Evolutionary conservation across 2,797 vertebrate species (phyloP), one percentile per base, ranked within the genome.

Genomic region (Rhinella marina): DNA sequence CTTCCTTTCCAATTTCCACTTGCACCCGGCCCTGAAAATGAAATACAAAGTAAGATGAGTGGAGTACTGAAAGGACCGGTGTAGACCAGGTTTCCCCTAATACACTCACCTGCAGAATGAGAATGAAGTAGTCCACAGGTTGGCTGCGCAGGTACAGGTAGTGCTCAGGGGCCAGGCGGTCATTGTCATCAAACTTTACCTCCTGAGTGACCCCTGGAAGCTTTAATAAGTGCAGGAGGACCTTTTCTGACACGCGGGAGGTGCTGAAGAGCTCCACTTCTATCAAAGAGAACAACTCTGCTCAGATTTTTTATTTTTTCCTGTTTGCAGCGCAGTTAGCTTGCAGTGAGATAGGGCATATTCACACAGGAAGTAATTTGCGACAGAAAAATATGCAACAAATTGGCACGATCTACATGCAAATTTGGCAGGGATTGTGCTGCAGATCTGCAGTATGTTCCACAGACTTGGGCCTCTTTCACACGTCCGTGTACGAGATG

Each of bases 1-100:
- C 96, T 91, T 98, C 97, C 90, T 98, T 98, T 2, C 97, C 97
- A 25, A 98, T 98, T 92, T 98, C 97, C 86, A 98, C 97, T 93
- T 98, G 97, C 56, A 98, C 97, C 3, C 96, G 96, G 5, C 97
- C 97, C 97, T 98, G 90, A 23, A n/a, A 3, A 81, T 57, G 12
- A 19, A 57, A 52, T 0, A 50, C 4, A 27, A 29, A 64, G 56
- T 79, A 50, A 83, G 19, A 25, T 59, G 3, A 12, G 2, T 66
- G 29, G 12, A 57, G 25, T 52, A 11, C 5, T 72, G 21, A 10
- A 21, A 27, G 2, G 21, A 25, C 27, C 27, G 48, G 16, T 32
- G 61, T 17, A 29, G 2, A 32, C 41, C 52, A 62, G 0, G 29
- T 14, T 6, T 72, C 29, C 5, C 19, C 13, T 50, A 17, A 68